These are phyloP conservation scores for Teinopalpus imperialis DNA, from an alignment of 2,888 invertebrate genomes.

Conservation along the genomic window DNA sequence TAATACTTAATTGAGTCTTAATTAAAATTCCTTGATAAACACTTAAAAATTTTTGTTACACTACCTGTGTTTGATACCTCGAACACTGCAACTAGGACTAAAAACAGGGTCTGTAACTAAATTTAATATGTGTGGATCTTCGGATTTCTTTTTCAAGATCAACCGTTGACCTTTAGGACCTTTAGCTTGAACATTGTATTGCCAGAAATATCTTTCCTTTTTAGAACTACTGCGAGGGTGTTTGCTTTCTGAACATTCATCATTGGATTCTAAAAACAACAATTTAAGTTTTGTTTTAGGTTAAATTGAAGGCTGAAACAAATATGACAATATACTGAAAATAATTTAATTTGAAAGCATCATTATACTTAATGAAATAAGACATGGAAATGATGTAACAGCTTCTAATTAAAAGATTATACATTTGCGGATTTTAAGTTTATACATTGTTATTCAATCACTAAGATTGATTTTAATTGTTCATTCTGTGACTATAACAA, in stretches of 20 bases:
- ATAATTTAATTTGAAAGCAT: constrained; percentile 1
- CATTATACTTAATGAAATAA: constrained; percentile 5
- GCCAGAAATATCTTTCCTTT: constrained; percentile 97
- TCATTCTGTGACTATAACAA: too few species aligned
- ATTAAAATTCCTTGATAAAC: too few species aligned
- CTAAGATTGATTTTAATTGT: too few species aligned
- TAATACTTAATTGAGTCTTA: too few species aligned
- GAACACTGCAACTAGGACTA: constrained; percentile 93
- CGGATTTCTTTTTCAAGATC: constrained; percentile 90
- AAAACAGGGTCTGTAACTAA: constrained; percentile 98
- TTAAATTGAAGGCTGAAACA: constrained; percentile 3
- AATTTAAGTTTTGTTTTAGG: constrained; percentile 22
- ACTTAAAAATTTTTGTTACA: constrained; percentile 8
- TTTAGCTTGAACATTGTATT: constrained; percentile 98
- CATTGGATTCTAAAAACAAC: constrained; percentile 82
- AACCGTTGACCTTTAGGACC: constrained; percentile 97
- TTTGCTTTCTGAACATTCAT: constrained; percentile 80
- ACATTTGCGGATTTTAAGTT: too few species aligned
- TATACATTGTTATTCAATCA: too few species aligned
- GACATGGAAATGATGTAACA: too few species aligned
- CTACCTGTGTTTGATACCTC: constrained; percentile 94
- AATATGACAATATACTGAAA: constrained; percentile 1
- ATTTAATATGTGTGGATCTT: constrained; percentile 95
- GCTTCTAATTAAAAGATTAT: too few species aligned
- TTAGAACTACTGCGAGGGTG: constrained; percentile 76